Evolutionary conservation across 1,140 invertebrate genomes (phyloP).

Genomic region (Trypoxylus dichotomus): DNA sequence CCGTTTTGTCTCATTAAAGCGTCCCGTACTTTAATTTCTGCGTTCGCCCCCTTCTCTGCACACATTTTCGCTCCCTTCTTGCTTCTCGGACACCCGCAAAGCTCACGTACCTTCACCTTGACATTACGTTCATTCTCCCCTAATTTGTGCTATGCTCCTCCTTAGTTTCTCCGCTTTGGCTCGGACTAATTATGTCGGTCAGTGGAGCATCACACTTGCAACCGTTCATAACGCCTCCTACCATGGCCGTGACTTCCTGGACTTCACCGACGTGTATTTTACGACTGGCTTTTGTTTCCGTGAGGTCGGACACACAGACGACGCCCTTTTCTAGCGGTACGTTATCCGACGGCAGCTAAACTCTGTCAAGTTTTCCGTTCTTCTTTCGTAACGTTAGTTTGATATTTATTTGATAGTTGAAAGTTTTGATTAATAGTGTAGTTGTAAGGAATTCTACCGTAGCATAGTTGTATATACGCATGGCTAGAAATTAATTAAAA

Average conservation of each 20-base stretch:
- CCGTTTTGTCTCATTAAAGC: slow-evolving; percentile 29
- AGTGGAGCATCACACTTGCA: slow-evolving; percentile 34
- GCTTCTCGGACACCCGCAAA: not conserved
- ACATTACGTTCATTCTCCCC: slow-evolving; percentile 33
- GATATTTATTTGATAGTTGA: not conserved
- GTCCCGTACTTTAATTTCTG: slow-evolving; percentile 31
- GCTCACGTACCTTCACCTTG: slow-evolving; percentile 33
- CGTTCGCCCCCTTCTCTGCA: not conserved
- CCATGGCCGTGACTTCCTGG: slow-evolving; percentile 14
- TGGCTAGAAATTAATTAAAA: no score
- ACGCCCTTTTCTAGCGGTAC: not conserved
- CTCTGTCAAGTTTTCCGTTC: not conserved
- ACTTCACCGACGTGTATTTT: not conserved
- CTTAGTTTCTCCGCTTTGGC: slow-evolving; percentile 16
- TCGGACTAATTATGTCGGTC: slow-evolving; percentile 35
- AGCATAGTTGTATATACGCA: no score
- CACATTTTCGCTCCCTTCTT: not conserved
- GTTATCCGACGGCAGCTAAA: not conserved
- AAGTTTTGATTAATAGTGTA: no score
- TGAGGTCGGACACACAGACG: not conserved
- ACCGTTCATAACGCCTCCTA: slow-evolving; percentile 13
- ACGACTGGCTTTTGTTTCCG: not conserved
- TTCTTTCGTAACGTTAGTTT: not conserved
- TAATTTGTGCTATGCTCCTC: slow-evolving; percentile 31
- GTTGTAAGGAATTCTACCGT: no score